A percentile compares a stretch with the other conserved stretches of the same genome.
phyloP scores from a whole-genome alignment of 1,140 invertebrate genomes.

The Drosophila suzukii region DNA sequence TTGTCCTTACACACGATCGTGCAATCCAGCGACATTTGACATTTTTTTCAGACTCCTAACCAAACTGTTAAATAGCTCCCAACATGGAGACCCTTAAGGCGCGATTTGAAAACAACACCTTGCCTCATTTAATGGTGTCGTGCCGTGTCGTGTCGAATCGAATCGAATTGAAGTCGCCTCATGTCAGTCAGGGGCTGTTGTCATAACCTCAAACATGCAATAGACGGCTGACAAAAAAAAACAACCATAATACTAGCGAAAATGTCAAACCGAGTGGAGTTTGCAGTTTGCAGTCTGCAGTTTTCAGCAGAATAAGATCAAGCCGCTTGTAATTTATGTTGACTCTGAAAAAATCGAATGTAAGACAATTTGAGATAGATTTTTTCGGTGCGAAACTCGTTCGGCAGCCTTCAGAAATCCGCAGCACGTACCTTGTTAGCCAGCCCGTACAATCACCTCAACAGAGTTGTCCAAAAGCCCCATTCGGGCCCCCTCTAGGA shows the following conservation, averaged over 20 bases:
- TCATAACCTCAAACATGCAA: conserved; percentile 70
- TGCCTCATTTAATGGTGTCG: conserved; percentile 59
- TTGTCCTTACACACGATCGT: conserved; percentile 20
- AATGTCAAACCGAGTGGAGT: conserved; percentile 31
- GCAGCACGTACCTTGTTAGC: conserved; percentile 74
- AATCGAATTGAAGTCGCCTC: conserved; percentile 21
- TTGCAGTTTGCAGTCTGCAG: background rate
- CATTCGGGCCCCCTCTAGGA: background rate
- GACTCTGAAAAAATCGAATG: conserved; percentile 80
- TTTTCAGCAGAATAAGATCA: conserved; percentile 54
- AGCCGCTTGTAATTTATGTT: conserved; percentile 74
- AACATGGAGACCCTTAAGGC: conserved; percentile 46
- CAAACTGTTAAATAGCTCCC: conserved; percentile 18
- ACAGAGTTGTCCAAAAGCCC: conserved; percentile 41
- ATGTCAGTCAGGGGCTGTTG: conserved; percentile 38
- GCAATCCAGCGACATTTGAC: conserved; percentile 34
- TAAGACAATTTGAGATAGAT: conserved; percentile 74
- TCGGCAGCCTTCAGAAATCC: conserved; percentile 73
- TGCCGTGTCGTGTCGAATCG: conserved; percentile 48
- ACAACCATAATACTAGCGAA: conserved; percentile 14
- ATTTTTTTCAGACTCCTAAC: conserved; percentile 1
- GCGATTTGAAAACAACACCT: conserved; percentile 38
- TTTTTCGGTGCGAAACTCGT: conserved; percentile 62
- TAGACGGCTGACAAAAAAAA: conserved; percentile 42
- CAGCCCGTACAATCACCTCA: conserved; percentile 74